Percentiles rank a stretch among this genome's conserved stretches.
Conservation (phyloP, 2,888 invertebrate species). For the Hemithea aestivaria region DNA sequence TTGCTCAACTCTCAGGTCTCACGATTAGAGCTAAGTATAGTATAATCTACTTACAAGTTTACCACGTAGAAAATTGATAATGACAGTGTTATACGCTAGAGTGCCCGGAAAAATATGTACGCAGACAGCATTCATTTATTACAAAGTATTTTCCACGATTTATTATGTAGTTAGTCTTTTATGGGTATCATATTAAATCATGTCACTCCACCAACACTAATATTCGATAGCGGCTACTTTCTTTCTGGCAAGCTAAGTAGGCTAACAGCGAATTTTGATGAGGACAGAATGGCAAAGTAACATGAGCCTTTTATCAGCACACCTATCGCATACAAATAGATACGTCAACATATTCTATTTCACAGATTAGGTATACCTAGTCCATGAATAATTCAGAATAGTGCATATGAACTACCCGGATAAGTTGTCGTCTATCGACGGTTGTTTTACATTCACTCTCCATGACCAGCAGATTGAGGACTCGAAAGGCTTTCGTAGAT, state of each 20-base stretch:
- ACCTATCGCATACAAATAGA: slow-evolving; percentile 51
- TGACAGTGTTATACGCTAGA: not conserved
- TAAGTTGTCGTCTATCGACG: slow-evolving; percentile 5
- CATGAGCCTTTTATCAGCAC: slow-evolving; percentile 40
- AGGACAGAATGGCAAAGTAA: slow-evolving; percentile 57
- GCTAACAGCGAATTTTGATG: slow-evolving; percentile 67
- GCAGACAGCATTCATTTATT: no score
- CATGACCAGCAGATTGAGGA: slow-evolving; percentile 5
- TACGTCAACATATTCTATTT: slow-evolving; percentile 16
- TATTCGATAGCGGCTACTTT: slow-evolving; percentile 52
- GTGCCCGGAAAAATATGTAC: slow-evolving; percentile 1
- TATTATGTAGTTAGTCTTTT: no score
- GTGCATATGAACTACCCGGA: slow-evolving; percentile 6
- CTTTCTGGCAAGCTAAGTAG: slow-evolving; percentile 65
- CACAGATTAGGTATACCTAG: no score
- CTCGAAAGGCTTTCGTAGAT: slow-evolving; percentile 9
- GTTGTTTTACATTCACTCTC: slow-evolving; percentile 14
- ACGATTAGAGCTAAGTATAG: not conserved
- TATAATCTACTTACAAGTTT: no score
- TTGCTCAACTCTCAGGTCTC: not conserved
- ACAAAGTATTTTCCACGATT: no score
- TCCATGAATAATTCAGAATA: slow-evolving; percentile 24
- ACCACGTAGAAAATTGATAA: no score
- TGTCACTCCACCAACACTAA: slow-evolving; percentile 34
- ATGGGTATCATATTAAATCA: slow-evolving; percentile 29